Evolutionary conservation across 1,140 invertebrate species (phyloP).

Genomic region (Formica selysi): DNA sequence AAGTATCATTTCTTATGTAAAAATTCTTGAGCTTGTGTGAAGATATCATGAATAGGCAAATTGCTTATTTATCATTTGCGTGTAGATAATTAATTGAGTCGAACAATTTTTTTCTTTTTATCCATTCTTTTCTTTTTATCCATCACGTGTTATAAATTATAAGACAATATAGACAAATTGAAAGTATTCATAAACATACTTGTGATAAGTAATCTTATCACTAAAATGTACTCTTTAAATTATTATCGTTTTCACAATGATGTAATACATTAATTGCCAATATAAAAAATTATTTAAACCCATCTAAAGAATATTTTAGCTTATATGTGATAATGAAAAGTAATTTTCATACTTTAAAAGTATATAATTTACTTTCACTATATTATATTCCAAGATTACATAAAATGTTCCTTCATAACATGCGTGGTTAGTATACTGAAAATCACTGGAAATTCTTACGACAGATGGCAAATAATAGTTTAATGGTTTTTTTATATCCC

Average conservation of each 20-base stretch:
- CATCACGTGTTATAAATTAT: neutral
- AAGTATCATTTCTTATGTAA: constrained; percentile 53
- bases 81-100: constrained; percentile 31
- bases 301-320: neutral
- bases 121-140: no score
- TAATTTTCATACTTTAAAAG: neutral
- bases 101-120: neutral
- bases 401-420: neutral
- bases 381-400: neutral
- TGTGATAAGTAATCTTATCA: neutral
- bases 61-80: constrained; percentile 1
- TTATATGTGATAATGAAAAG: neutral
- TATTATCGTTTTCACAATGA: neutral
- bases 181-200: neutral
- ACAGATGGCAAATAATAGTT: neutral
- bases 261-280: neutral
- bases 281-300: neutral
- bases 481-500: neutral
- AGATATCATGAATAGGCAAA: neutral
- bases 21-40: constrained; percentile 22
- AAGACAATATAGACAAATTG: neutral
- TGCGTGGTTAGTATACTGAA: neutral
- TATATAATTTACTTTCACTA: neutral
- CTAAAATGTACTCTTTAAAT: neutral
- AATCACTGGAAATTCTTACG: neutral